Conservation (phyloP, 2,113 vertebrate species). For the Pachypanchax playfairii region DNA sequence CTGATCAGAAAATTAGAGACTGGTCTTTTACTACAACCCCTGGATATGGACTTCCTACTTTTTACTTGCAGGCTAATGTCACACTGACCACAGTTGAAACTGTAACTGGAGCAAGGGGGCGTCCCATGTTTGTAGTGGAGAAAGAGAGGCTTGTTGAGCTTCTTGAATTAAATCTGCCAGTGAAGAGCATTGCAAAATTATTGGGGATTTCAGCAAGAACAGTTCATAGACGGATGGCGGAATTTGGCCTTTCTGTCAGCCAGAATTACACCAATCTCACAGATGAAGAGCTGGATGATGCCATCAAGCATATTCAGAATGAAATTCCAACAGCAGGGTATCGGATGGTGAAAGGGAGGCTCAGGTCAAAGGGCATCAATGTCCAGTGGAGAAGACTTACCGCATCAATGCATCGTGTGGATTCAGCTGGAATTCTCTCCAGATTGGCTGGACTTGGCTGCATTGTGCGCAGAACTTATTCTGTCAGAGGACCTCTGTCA, state of each 20-base stretch:
- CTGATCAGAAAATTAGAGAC: too few relatives aligned
- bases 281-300: slow-evolving; percentile 1
- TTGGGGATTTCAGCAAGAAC: slow-evolving; percentile 2
- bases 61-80: neutral
- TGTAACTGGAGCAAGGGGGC: slow-evolving; percentile 2
- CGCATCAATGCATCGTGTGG: neutral
- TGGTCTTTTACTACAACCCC: neutral
- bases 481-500: slow-evolving; percentile 5
- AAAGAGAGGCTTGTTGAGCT: slow-evolving; percentile 1
- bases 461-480: neutral
- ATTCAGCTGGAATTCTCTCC: neutral
- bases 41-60: neutral
- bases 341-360: slow-evolving; percentile 7
- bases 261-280: slow-evolving; percentile 3
- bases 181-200: neutral
- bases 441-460: neutral
- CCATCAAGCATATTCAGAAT: neutral
- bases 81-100: slow-evolving; percentile 2
- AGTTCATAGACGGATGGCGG: neutral
- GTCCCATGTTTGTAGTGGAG: neutral
- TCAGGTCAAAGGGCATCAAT: neutral
- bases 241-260: neutral
- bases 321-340: slow-evolving; percentile 2
- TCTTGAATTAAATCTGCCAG: neutral
- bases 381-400: neutral